These are phyloP conservation scores for Nyctibius bracteatus DNA, from an alignment of 2,113 vertebrate species.

Conservation along the genomic window DNA sequence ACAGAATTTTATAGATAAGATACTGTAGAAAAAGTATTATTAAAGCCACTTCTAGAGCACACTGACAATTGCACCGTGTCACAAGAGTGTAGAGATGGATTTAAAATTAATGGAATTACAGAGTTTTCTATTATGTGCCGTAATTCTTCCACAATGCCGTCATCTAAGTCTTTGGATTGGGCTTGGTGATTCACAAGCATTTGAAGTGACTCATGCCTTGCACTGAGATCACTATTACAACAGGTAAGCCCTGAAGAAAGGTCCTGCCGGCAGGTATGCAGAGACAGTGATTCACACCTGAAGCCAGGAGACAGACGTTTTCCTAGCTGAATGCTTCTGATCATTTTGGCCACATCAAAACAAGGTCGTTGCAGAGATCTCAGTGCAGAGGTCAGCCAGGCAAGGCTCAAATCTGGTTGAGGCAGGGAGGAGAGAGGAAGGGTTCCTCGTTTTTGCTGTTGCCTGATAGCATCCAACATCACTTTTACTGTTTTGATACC, in stretches of 20 bases:
- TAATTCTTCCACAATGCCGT: background rate
- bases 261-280: background rate
- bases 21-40: no score
- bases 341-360: background rate
- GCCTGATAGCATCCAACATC: background rate
- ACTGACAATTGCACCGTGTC: background rate
- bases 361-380: fast-evolving
- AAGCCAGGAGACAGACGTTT: background rate
- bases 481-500: background rate
- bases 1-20: background rate
- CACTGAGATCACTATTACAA: constrained; percentile 16
- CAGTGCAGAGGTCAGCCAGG: background rate
- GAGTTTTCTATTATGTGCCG: background rate
- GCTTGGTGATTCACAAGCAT: background rate
- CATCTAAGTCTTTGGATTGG: background rate
- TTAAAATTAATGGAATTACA: background rate
- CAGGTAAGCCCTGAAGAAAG: constrained; percentile 4
- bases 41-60: background rate
- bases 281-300: background rate
- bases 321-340: background rate
- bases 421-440: background rate
- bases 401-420: background rate
- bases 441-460: background rate
- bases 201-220: constrained; percentile 35
- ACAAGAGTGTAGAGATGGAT: background rate